A percentile compares a stretch with the other conserved stretches of the same genome.
phyloP scores from a whole-genome alignment of 2,888 invertebrate species.

The Lucinisca nassula region DNA sequence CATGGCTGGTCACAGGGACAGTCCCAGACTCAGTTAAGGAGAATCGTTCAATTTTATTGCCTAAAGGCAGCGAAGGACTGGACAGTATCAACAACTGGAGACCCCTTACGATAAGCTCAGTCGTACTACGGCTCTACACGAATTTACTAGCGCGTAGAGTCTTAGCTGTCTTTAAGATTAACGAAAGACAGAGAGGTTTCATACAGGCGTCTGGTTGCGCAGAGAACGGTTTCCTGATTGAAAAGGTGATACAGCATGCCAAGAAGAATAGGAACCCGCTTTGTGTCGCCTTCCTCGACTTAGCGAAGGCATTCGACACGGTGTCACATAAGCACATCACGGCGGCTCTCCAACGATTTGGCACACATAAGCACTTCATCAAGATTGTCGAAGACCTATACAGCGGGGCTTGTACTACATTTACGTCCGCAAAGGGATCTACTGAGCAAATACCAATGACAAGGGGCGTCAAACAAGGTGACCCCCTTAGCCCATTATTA shows the following conservation, averaged over 20 bases:
- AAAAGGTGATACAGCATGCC: conserved; percentile 21
- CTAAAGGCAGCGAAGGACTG: conserved; percentile 30
- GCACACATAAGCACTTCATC: conserved; percentile 18
- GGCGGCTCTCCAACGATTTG: conserved; percentile 6
- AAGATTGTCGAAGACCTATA: conserved; percentile 32
- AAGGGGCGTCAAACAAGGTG: conserved; percentile 52
- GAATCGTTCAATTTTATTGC: conserved; percentile 34
- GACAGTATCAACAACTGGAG: conserved; percentile 48
- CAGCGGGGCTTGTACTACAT: conserved; percentile 9
- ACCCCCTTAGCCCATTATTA: conserved; percentile 37
- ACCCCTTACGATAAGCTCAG: conserved; percentile 41
- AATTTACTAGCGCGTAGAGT: not conserved
- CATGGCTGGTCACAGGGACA: conserved; percentile 15
- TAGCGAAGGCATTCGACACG: conserved; percentile 33
- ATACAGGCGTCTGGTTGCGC: conserved; percentile 29
- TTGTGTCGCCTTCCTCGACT: conserved; percentile 29
- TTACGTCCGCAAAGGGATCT: not conserved
- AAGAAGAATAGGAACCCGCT: conserved; percentile 8
- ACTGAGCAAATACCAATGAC: conserved; percentile 42
- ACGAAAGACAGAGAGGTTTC: conserved; percentile 12
- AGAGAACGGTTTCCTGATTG: conserved; percentile 32
- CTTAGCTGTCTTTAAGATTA: not conserved
- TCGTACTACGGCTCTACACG: conserved; percentile 1
- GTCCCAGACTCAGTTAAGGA: conserved; percentile 14
- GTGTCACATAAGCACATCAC: conserved; percentile 27